These are phyloP conservation scores for Siniperca chuatsi DNA, from an alignment of 2,113 vertebrate genomes.

Conservation along the genomic window DNA sequence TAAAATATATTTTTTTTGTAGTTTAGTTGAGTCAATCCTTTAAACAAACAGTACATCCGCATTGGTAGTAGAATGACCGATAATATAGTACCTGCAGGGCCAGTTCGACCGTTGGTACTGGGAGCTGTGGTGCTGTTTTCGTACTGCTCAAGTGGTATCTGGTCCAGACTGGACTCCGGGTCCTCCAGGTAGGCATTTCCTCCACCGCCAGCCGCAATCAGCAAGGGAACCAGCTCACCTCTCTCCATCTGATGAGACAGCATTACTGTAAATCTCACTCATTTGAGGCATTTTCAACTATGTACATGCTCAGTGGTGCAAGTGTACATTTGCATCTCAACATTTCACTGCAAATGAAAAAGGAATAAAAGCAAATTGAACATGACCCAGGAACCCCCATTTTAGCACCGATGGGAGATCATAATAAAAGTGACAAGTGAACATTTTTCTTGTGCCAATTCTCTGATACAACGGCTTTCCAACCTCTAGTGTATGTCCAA, in stretches of 20 bases:
- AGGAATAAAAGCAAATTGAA: background rate
- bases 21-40: background rate
- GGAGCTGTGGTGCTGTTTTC: slow-evolving; percentile 85
- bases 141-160: slow-evolving; percentile 85
- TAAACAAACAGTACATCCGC: background rate
- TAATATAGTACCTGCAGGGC: slow-evolving; percentile 80
- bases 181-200: slow-evolving; percentile 91
- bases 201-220: slow-evolving; percentile 92
- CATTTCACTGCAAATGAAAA: background rate
- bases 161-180: slow-evolving; percentile 81
- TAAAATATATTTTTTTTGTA: background rate
- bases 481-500: background rate
- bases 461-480: background rate
- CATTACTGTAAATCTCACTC: background rate
- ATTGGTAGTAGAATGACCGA: background rate
- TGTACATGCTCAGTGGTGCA: background rate
- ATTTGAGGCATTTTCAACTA: background rate
- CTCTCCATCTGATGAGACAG: slow-evolving; percentile 81
- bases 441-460: background rate
- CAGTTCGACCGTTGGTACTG: slow-evolving; percentile 87
- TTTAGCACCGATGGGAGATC: background rate
- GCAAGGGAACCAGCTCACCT: slow-evolving; percentile 86
- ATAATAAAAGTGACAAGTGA: background rate
- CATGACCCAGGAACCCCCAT: background rate
- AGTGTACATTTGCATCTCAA: background rate